phyloP scores from a whole-genome alignment of 2,113 vertebrate species.

The Nycticorax nycticorax region DNA sequence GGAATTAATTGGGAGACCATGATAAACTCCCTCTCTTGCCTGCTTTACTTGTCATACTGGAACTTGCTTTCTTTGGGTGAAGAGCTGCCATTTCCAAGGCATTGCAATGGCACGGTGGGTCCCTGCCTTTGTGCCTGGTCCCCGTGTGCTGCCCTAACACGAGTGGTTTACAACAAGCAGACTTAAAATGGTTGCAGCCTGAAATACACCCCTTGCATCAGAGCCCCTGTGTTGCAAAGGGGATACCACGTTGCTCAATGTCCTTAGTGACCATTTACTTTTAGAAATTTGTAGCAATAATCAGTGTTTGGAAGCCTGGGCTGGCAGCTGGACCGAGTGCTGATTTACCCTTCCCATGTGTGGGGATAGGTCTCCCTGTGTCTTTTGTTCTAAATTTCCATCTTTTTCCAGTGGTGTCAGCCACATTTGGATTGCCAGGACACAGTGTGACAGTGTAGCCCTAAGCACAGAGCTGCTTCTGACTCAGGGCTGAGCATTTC shows the following conservation, averaged over 20 bases:
- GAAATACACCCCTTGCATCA: background rate
- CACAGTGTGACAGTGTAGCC: accelerated
- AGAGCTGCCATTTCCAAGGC: background rate
- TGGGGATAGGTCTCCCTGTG: background rate
- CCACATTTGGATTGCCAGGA: background rate
- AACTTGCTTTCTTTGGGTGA: background rate
- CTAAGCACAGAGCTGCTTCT: background rate
- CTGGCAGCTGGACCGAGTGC: background rate
- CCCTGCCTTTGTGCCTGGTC: background rate
- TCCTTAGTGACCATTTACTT: accelerated
- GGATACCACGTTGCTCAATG: background rate
- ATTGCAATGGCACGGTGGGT: background rate
- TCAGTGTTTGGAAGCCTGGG: background rate
- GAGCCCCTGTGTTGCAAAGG: slow-evolving; percentile 19
- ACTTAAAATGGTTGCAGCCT: background rate
- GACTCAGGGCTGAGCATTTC: background rate
- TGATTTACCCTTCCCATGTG: background rate
- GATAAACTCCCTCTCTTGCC: background rate
- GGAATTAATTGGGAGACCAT: background rate
- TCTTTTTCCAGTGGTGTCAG: background rate
- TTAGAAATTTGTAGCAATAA: background rate
- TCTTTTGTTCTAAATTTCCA: background rate
- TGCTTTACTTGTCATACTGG: background rate
- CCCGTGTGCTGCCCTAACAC: accelerated
- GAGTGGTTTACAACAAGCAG: accelerated